Evolutionary conservation across 2,797 vertebrate species (phyloP), one percentile per base, ranked within the genome.

Genomic region (Gymnoscopelus microlampas): DNA sequence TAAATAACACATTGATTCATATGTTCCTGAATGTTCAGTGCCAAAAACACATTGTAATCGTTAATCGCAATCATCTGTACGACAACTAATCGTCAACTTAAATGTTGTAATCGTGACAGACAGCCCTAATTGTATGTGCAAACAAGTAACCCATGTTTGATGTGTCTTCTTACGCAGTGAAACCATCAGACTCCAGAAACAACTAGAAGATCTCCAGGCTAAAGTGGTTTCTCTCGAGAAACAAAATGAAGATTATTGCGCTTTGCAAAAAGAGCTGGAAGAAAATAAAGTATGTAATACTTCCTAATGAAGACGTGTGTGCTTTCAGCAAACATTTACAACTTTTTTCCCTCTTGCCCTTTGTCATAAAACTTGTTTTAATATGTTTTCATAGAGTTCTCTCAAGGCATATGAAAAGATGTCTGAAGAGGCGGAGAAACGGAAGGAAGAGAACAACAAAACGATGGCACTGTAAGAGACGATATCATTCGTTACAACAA

Each of bases 141-240:
- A 44, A 44, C 9, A 44, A 44, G 39, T 44, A 44, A 5, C 11
- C 15, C 0, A 1, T 66, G n/a, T 39, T 60, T 0, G 2, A 12
- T 14, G 3, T 69, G 47, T 70, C 63, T 65, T 70, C 63, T 65
- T 55, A 6, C 71, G 2, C 80, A 99, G 97, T 86, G 96, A 98
- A 80, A 92, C 94, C 10, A 91, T 92, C 67, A 91, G 93, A 24
- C 92, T 98, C 58, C 96, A 95, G 73, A 91, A 93, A 68, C 95
- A 98, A 87, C 93, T 98, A 70, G 96, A 96, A 60, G 95, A 98
- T 83, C 94, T 97, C 85, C 92, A 97, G 60, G 83, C 95, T 76
- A 94, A 92, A 83, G 89, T 97, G 70, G 90, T 92, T 60, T 91
- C 94, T 60, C 86, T 97, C 84, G 95, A 97, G 85, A 95, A 95